Evolutionary conservation across 2,888 invertebrate genomes (phyloP).

Genomic region (Stenurella melanura): DNA sequence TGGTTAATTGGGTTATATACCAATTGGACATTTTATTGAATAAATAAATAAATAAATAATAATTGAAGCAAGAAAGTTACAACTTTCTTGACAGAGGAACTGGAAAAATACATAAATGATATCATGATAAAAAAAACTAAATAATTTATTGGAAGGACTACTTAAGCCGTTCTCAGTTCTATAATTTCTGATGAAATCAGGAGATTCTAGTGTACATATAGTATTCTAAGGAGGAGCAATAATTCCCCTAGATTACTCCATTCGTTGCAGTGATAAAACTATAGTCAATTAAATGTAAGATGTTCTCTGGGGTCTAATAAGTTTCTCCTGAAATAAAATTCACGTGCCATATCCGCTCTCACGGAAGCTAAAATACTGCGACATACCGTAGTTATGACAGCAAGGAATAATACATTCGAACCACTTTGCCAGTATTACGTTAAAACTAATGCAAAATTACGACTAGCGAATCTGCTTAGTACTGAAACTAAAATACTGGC

Average conservation of each 20-base stretch:
- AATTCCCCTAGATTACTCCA: not conserved
- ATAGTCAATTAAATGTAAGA: constrained; percentile 1
- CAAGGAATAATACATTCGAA: constrained; percentile 55
- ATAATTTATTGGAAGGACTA: not conserved
- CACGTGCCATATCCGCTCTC: constrained; percentile 13
- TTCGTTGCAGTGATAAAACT: constrained; percentile 10
- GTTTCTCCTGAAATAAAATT: not conserved
- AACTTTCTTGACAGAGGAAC: too few relatives aligned
- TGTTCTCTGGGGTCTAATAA: not conserved
- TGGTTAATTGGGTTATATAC: too few relatives aligned
- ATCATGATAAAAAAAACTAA: too few relatives aligned
- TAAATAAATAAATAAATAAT: too few relatives aligned
- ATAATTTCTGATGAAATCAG: not conserved
- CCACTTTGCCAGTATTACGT: constrained; percentile 60
- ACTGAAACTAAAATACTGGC: constrained; percentile 30
- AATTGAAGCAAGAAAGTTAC: too few relatives aligned
- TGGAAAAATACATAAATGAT: too few relatives aligned
- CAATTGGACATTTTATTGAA: too few relatives aligned
- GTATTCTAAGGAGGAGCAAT: not conserved
- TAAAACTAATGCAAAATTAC: constrained; percentile 65
- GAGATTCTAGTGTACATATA: not conserved
- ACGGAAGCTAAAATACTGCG: constrained; percentile 59
- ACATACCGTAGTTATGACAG: constrained; percentile 62
- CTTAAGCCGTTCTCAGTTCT: not conserved
- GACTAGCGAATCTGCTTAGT: constrained; percentile 46